These are phyloP conservation scores for Nasonovia ribisnigri DNA, from an alignment of 2,888 invertebrate genomes.

Conservation along the genomic window DNA sequence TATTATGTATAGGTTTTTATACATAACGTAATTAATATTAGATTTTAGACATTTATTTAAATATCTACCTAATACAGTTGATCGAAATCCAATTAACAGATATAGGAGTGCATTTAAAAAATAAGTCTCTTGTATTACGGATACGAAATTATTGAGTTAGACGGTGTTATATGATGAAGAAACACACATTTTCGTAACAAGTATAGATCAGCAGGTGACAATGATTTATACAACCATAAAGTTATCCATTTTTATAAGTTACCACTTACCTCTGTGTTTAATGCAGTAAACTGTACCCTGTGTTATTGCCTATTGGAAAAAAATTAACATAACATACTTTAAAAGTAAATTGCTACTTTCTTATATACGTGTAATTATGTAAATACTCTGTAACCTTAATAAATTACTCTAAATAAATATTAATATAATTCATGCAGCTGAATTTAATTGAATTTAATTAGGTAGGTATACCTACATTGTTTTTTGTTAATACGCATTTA, in stretches of 20 bases:
- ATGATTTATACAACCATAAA: not conserved
- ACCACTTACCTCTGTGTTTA: not conserved
- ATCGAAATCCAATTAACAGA: not conserved
- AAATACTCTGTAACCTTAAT: conserved; percentile 30
- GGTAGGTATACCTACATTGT: not conserved
- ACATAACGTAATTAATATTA: too few relatives aligned
- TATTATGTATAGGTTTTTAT: too few relatives aligned
- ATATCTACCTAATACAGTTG: not conserved
- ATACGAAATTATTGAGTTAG: not conserved
- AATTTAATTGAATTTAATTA: too few relatives aligned
- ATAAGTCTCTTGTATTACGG: not conserved
- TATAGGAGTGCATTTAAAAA: not conserved
- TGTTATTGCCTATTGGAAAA: conserved; percentile 34
- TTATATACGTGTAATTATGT: not conserved
- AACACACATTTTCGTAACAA: not conserved
- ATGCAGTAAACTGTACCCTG: not conserved
- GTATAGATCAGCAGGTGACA: not conserved
- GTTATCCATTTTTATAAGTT: not conserved
- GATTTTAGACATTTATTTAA: not conserved
- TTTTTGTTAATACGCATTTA: not conserved
- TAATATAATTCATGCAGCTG: not conserved
- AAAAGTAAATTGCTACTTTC: conserved; percentile 26
- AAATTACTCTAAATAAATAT: conserved; percentile 28
- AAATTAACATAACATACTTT: conserved; percentile 28
- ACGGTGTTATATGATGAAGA: not conserved